Base-by-base conservation (phyloP, 2,113 vertebrate genomes). In the Thunnus thynnus region DNA sequence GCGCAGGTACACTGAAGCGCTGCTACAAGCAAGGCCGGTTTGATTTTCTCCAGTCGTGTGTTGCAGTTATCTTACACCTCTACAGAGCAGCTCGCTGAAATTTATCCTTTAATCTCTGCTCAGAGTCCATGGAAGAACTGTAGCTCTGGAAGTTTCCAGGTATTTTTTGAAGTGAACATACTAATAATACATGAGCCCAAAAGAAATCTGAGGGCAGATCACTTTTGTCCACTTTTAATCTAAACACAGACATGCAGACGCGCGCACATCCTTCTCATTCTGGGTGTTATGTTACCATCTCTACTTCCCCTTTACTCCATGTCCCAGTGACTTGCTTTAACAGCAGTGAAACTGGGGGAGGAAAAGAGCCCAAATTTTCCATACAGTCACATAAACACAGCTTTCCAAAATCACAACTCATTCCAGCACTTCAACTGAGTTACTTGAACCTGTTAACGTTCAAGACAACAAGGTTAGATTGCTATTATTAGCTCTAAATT, bases 191-290 rank as follows among this genome's bases (percentile, higher is more conserved):
- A 64, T 50, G 14, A 12, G 4, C 58, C 25, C 10, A 10, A 64
- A 61, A 62, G n/a, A 86, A 69, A 70, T 50, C 13, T 1, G 10
- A 30, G 2, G 6, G 12, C 20, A 22, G 57, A 80, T 67, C 16
- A 17, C 50, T 27, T 76, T 66, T 73, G 73, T 63, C 84, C 69
- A 61, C 62, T 69, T 85, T 72, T 30, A 62, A 55, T 58, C 8
- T 2, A 30, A 5, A 57, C 2, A 36, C 2, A 36, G 46, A 72
- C 25, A 41, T 16, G 27, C 54, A 70, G n/a, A 54, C 8, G 57
- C 22, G 16, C 71, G 30, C 16, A 0, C 56, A 2, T 2, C 13
- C 17, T 11, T 3, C 66, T 52, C 72, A 14, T 54, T 76, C 46
- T 69, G 22, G 47, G 76, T 83, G 25, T 76, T 30, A 18, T 1